Evolutionary conservation across 2,797 vertebrate genomes (phyloP).

Genomic region (Rhadinocentrus ornatus): DNA sequence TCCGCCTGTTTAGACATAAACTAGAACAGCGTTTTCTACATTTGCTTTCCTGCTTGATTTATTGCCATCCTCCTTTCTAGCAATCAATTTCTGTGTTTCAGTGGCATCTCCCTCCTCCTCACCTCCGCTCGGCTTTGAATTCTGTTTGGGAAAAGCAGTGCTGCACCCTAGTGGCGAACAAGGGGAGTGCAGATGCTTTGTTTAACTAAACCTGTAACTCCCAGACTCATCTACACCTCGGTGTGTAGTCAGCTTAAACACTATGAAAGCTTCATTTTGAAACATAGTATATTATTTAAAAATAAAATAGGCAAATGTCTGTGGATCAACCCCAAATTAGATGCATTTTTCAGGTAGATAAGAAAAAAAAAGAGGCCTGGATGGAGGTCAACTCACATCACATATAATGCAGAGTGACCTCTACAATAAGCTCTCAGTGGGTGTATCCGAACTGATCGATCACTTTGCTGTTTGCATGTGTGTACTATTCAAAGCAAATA

Average conservation of each 20-base stretch:
- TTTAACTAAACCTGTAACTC: slow-evolving; percentile 3
- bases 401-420: slow-evolving; percentile 71
- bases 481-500: slow-evolving; percentile 7
- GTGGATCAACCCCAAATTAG: slow-evolving; percentile 12
- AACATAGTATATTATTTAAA: slow-evolving; percentile 13
- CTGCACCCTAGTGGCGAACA: slow-evolving; percentile 89
- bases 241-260: slow-evolving; percentile 1
- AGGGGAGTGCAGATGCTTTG: slow-evolving; percentile 56
- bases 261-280: slow-evolving; percentile 1
- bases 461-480: slow-evolving; percentile 18
- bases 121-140: background rate
- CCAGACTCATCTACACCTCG: background rate
- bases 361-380: slow-evolving; percentile 24
- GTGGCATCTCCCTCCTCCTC: slow-evolving; percentile 34
- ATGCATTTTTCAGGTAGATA: slow-evolving; percentile 16
- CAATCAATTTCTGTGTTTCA: slow-evolving; percentile 82
- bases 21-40: slow-evolving; percentile 83
- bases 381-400: slow-evolving; percentile 66
- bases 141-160: slow-evolving; percentile 88
- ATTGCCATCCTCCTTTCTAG: slow-evolving; percentile 81
- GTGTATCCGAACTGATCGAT: slow-evolving; percentile 70
- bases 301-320: background rate
- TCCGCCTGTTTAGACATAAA: slow-evolving; percentile 84
- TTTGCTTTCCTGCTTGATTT: slow-evolving; percentile 84
- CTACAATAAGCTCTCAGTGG: slow-evolving; percentile 69